Percentiles rank a stretch among this genome's conserved stretches.
Evolutionary conservation across 2,888 invertebrate genomes (phyloP).

Genomic region (Mesorhabditis belari): DNA sequence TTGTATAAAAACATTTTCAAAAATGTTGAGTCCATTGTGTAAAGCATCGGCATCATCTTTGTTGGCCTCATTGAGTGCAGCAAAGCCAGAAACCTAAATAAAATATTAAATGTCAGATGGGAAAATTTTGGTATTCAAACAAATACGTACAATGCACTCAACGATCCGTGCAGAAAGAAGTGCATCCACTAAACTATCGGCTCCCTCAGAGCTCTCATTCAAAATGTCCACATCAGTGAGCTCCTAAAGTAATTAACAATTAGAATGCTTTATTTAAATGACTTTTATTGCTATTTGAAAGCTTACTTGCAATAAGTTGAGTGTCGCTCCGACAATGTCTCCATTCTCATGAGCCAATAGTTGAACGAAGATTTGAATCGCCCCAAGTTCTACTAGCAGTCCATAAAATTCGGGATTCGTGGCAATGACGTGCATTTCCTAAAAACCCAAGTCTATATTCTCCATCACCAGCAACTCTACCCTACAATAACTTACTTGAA

Average conservation of each 20-base stretch:
- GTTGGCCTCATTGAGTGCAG: constrained; percentile 73
- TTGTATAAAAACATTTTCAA: constrained; percentile 73
- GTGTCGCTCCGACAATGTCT: constrained; percentile 76
- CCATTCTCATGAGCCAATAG: constrained; percentile 91
- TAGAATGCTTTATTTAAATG: not conserved
- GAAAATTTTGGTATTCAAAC: too few species aligned
- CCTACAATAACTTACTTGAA: constrained; percentile 55
- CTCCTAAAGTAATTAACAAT: constrained; percentile 63
- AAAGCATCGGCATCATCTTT: constrained; percentile 74
- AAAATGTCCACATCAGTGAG: constrained; percentile 90
- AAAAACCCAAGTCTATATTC: not conserved
- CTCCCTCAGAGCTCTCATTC: constrained; percentile 63
- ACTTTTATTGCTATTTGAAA: not conserved
- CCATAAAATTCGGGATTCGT: constrained; percentile 92
- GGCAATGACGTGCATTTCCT: constrained; percentile 85
- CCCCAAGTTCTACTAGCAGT: constrained; percentile 75
- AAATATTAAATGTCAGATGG: too few species aligned
- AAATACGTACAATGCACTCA: constrained; percentile 70
- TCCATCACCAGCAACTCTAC: not conserved
- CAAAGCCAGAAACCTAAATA: constrained; percentile 53
- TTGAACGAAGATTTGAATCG: constrained; percentile 82
- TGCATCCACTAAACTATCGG: constrained; percentile 71
- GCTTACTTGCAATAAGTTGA: constrained; percentile 61
- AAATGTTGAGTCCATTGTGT: constrained; percentile 80
- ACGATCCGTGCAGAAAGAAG: constrained; percentile 82